Conservation (phyloP, 2,888 invertebrate genomes). For the Incurvaria masculella region DNA sequence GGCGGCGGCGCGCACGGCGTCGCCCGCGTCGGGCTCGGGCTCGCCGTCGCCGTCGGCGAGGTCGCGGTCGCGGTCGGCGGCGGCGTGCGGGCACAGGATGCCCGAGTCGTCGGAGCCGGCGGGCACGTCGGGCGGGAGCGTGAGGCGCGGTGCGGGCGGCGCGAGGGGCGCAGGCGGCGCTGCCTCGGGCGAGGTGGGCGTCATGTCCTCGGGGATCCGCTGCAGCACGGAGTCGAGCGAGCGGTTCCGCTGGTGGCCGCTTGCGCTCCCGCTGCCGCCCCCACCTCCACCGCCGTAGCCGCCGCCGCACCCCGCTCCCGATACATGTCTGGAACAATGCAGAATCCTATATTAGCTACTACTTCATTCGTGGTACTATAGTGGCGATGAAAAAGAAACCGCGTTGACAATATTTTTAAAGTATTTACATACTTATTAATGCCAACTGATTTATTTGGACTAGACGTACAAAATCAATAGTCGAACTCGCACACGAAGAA, state of each 20-base stretch:
- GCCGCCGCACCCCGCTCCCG: conserved; percentile 26
- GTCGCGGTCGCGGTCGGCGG: conserved; percentile 26
- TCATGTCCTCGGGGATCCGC: conserved; percentile 82
- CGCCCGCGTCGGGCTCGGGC: conserved; percentile 43
- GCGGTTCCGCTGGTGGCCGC: conserved; percentile 83
- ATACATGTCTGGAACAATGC: conserved; percentile 48
- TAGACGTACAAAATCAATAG: no score
- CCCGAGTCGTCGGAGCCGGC: conserved; percentile 79
- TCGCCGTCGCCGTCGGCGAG: conserved; percentile 45
- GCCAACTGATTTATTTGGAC: no score
- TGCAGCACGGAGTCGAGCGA: conserved; percentile 88
- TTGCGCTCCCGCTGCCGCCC: conserved; percentile 45
- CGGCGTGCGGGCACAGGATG: conserved; percentile 54
- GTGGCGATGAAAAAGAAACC: no score
- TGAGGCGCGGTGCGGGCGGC: conserved; percentile 56
- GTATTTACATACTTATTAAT: no score
- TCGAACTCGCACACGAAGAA: no score
- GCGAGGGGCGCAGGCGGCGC: conserved; percentile 38
- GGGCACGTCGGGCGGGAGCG: conserved; percentile 45
- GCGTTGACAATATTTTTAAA: no score
- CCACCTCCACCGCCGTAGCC: neutral
- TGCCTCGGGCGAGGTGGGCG: conserved; percentile 49
- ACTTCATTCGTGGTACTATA: no score
- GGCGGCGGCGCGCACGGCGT: conserved; percentile 33
- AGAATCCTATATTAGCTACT: no score